phyloP scores from a whole-genome alignment of 1,140 invertebrate genomes.

The Sarcophaga peregrina region DNA sequence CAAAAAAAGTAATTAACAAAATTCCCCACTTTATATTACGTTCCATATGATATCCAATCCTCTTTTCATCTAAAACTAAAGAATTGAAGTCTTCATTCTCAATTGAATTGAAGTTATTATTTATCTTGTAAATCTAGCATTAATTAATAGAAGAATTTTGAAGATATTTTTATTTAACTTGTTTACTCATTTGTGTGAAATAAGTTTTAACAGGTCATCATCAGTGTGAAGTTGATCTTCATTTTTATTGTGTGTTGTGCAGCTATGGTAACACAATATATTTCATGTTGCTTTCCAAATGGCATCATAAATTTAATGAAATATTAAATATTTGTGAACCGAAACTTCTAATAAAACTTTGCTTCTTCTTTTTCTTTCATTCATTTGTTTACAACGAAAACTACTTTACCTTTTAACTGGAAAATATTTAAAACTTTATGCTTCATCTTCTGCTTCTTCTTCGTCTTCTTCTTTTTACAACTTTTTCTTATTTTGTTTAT shows the following conservation, averaged over 20 bases:
- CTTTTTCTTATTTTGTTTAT: too few species aligned
- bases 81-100: too few species aligned
- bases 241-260: too few species aligned
- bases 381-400: conserved; percentile 17
- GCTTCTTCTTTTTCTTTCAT: background rate
- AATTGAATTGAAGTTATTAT: too few species aligned
- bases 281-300: background rate
- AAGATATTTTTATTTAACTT: background rate
- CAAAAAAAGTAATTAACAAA: too few species aligned
- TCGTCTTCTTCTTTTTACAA: too few species aligned
- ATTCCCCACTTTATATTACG: too few species aligned
- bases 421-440: background rate
- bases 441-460: background rate
- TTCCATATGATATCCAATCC: too few species aligned
- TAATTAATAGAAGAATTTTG: too few species aligned
- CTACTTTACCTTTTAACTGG: conserved; percentile 7
- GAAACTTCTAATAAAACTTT: background rate
- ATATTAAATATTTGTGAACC: background rate
- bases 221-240: background rate
- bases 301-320: conserved; percentile 5
- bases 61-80: too few species aligned
- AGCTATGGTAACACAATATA: background rate
- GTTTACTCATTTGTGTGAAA: background rate
- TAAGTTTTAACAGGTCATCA: background rate
- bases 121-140: background rate